phyloP scores from a whole-genome alignment of 2,797 vertebrate genomes.

The Pogoniulus pusillus region DNA sequence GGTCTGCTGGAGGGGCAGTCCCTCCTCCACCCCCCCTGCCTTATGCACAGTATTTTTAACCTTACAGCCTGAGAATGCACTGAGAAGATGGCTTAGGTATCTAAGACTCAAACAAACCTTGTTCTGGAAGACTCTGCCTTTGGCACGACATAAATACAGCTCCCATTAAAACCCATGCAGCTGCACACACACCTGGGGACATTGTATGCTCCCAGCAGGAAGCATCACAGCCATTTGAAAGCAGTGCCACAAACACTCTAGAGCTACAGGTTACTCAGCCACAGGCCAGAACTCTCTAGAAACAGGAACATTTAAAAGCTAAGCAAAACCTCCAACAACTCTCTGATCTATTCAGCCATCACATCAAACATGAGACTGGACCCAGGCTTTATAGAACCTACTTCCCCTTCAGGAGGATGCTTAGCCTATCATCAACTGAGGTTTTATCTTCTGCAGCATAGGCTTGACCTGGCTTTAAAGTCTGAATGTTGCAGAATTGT shows the following conservation, averaged over 20 bases:
- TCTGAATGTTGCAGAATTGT: slow-evolving; percentile 95
- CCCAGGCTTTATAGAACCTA: slow-evolving; percentile 72
- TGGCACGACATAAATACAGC: not conserved
- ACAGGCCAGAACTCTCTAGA: not conserved
- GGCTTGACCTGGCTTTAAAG: slow-evolving; percentile 88
- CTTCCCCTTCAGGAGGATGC: slow-evolving; percentile 97
- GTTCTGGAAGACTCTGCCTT: not conserved
- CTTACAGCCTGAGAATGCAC: not conserved
- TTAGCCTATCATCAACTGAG: slow-evolving; percentile 94
- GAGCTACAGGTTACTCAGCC: not conserved
- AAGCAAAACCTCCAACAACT: not conserved
- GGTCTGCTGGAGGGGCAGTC: not conserved
- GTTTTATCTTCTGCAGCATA: slow-evolving; percentile 97
- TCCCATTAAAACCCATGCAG: not conserved
- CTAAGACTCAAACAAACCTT: not conserved
- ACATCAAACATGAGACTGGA: not conserved
- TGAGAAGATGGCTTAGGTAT: not conserved
- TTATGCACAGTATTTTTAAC: not conserved
- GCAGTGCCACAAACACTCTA: not conserved
- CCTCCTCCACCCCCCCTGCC: not conserved
- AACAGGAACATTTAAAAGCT: not conserved
- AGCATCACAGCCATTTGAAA: not conserved
- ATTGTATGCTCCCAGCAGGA: not conserved
- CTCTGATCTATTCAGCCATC: not conserved
- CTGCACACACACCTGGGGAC: not conserved